Base-by-base conservation (phyloP, 2,113 vertebrate species). In the Centropus unirufus region DNA sequence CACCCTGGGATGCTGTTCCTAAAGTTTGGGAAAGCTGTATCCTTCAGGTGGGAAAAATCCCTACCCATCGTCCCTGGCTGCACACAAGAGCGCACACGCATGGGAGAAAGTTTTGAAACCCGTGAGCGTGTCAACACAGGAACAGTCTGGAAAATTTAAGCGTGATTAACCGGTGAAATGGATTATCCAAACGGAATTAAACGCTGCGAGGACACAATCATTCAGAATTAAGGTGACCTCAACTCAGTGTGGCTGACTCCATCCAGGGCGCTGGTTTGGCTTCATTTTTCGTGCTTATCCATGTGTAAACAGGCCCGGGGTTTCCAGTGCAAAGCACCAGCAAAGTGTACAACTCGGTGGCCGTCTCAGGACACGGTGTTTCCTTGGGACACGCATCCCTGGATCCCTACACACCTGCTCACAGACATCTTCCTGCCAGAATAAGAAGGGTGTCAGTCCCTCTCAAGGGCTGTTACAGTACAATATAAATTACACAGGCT, bases 191-290 rank as follows among this genome's bases (percentile, higher is more conserved):
- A 68, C 88, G 26, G 83, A 92, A 76, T 54, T 69, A 54, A 61
- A 87, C 30, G 12, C 59, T 3, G 22, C 14, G 63, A 67, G 58
- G 83, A 84, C 68, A 77, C 76, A 10, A 81, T 93, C 73, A 10
- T 62, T 94, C 72, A 34, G 40, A 73, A 70, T 54, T 90, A 62
- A 88, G 95, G 92, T 88, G 95, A 90, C 85, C 92, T 94, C 93
- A 51, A 74, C 62, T 16, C 82, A 34, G 9, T 92, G 73, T 14
- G 54, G 70, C 40, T 39, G 40, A 14, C 78, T 87, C 57, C 12
- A 30, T 32, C 78, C 58, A 62, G 46, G 63, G 49, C 79, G 67
- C 30, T 49, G n/a, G 80, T 62, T 49, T 64, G 24, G 40, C 76
- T 75, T 90, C 9, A 54, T 66, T 70, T 80, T 54, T 51, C 3